Conservation (phyloP, 2,888 invertebrate genomes). For the Teleiodes luculella region DNA sequence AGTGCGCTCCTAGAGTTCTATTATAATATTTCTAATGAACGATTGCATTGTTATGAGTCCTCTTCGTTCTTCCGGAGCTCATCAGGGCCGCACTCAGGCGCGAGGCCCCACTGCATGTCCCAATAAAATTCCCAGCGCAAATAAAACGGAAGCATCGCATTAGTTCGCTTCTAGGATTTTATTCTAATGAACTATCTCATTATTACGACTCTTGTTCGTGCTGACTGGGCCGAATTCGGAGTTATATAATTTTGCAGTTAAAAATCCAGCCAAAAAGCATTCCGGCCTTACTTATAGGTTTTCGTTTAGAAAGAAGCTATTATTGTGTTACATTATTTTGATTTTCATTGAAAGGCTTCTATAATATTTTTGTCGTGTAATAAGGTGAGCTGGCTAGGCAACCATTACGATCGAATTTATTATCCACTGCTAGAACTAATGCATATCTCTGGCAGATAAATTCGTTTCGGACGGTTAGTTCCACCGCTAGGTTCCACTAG, state of each 20-base stretch:
- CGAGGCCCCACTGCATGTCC: neutral
- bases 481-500: too few species aligned
- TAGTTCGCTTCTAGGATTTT: neutral
- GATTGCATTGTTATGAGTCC: constrained; percentile 2
- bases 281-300: too few species aligned
- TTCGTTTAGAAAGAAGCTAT: too few species aligned
- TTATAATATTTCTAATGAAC: constrained; percentile 16
- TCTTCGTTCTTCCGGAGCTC: neutral
- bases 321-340: too few species aligned
- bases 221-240: neutral
- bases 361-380: too few species aligned
- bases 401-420: too few species aligned
- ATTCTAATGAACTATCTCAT: neutral
- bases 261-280: too few species aligned
- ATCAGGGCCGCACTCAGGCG: neutral
- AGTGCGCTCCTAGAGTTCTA: constrained; percentile 6
- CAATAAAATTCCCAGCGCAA: neutral
- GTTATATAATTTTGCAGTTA: neutral
- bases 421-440: too few species aligned
- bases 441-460: too few species aligned
- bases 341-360: too few species aligned
- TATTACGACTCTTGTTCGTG: neutral
- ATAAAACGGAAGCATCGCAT: neutral
- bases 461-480: too few species aligned
- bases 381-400: too few species aligned